These are phyloP conservation scores for Papilio aristodemus DNA, from an alignment of 1,140 invertebrate genomes.

Conservation along the genomic window DNA sequence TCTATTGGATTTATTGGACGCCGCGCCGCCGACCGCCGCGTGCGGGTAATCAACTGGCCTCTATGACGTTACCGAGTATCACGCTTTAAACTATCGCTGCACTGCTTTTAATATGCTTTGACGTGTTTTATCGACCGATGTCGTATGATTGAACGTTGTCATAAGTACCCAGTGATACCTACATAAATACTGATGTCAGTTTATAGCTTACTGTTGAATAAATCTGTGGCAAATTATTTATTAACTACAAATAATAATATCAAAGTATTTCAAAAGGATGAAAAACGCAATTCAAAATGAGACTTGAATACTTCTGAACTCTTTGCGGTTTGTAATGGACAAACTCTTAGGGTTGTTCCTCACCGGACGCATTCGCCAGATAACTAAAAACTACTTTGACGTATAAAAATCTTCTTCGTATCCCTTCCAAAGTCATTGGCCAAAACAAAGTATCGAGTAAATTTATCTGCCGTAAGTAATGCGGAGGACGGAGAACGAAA, in stretches of 20 bases:
- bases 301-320: too few species aligned
- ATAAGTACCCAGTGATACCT: not conserved
- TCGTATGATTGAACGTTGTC: not conserved
- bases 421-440: not conserved
- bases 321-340: too few species aligned
- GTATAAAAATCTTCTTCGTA: not conserved
- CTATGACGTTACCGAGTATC: not conserved
- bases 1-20: slow-evolving; percentile 25
- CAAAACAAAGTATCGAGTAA: slow-evolving; percentile 8
- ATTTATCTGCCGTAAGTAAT: not conserved
- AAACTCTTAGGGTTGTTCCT: too few species aligned
- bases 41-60: slow-evolving; percentile 20
- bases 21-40: not conserved
- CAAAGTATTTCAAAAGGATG: too few species aligned
- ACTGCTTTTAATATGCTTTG: not conserved
- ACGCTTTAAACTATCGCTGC: not conserved
- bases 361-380: too few species aligned
- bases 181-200: not conserved
- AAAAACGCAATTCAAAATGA: too few species aligned
- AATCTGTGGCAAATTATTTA: too few species aligned
- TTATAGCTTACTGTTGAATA: too few species aligned
- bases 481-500: not conserved
- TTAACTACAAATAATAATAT: too few species aligned
- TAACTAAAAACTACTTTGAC: too few species aligned
- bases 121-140: not conserved